These are phyloP conservation scores for Chaenogobius annularis DNA, from an alignment of 2,113 vertebrate genomes.

Conservation along the genomic window DNA sequence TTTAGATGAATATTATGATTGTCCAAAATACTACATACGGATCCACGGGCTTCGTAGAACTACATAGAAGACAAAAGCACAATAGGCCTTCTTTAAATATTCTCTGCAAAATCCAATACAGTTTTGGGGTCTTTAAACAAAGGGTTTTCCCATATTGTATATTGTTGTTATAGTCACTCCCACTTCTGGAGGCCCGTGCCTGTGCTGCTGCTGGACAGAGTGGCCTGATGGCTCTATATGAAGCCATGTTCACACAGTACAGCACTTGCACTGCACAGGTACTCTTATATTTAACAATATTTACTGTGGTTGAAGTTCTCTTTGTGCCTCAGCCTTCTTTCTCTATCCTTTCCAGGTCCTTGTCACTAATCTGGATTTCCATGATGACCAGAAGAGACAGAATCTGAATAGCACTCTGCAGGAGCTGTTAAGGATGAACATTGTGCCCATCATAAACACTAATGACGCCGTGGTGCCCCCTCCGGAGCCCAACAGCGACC, in stretches of 20 bases:
- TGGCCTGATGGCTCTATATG: slow-evolving; percentile 96
- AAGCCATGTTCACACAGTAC: slow-evolving; percentile 99
- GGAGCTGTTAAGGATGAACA: slow-evolving; percentile 96
- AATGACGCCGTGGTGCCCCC: slow-evolving; percentile 97
- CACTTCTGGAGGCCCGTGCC: slow-evolving; percentile 91
- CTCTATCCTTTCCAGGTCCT: slow-evolving; percentile 80
- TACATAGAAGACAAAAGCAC: no score
- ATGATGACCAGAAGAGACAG: slow-evolving; percentile 92
- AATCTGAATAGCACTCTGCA: slow-evolving; percentile 94
- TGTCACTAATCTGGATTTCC: slow-evolving; percentile 97
- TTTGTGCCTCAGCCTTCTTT: background rate
- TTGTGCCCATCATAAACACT: slow-evolving; percentile 97
- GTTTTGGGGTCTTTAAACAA: background rate
- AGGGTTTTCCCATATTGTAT: background rate
- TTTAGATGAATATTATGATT: no score
- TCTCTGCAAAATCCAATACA: no score
- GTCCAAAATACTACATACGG: no score
- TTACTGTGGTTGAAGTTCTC: background rate
- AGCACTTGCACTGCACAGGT: slow-evolving; percentile 98
- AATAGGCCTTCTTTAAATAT: no score
- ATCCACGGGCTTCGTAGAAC: no score
- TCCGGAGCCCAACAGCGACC: slow-evolving; percentile 95
- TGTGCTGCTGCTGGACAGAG: slow-evolving; percentile 98
- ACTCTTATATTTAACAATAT: background rate
- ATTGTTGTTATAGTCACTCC: slow-evolving; percentile 79